These are phyloP conservation scores for Channallabes apus DNA, from an alignment of 2,797 vertebrate genomes.

Conservation along the genomic window DNA sequence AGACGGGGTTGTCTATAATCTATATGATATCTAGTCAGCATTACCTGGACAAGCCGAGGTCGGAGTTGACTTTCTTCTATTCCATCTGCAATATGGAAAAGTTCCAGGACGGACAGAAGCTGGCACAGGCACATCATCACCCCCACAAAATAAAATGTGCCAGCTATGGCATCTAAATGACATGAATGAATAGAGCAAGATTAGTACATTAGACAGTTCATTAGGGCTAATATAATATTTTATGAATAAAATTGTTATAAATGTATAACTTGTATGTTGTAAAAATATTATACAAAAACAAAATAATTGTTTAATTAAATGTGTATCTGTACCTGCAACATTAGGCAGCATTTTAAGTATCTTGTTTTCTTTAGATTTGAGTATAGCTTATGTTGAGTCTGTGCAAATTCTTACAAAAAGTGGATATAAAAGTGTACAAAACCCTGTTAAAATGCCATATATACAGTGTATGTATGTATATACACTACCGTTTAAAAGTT, in stretches of 20 bases:
- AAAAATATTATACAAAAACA: not conserved
- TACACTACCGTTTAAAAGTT: too few relatives aligned
- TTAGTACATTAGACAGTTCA: too few relatives aligned
- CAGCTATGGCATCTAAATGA: slow-evolving; percentile 82
- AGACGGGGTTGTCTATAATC: not conserved
- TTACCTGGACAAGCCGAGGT: slow-evolving; percentile 85
- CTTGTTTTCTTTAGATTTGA: not conserved
- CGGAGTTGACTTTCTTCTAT: slow-evolving; percentile 80
- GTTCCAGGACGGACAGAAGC: slow-evolving; percentile 83
- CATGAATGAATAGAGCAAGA: not conserved
- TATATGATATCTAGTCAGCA: not conserved
- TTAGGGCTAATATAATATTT: not conserved
- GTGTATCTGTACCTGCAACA: not conserved
- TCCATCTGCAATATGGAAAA: slow-evolving; percentile 84
- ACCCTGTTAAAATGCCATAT: not conserved
- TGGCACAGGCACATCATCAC: slow-evolving; percentile 89
- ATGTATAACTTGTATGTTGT: not conserved
- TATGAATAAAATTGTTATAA: not conserved
- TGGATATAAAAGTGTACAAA: not conserved
- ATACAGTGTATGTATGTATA: too few relatives aligned
- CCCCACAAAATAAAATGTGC: slow-evolving; percentile 91
- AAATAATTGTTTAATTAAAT: not conserved
- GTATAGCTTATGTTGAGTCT: not conserved
- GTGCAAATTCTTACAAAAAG: not conserved
- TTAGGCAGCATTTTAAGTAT: not conserved